Base-by-base conservation (phyloP, 2,113 vertebrate genomes). In the Chascanopsetta lugubris region DNA sequence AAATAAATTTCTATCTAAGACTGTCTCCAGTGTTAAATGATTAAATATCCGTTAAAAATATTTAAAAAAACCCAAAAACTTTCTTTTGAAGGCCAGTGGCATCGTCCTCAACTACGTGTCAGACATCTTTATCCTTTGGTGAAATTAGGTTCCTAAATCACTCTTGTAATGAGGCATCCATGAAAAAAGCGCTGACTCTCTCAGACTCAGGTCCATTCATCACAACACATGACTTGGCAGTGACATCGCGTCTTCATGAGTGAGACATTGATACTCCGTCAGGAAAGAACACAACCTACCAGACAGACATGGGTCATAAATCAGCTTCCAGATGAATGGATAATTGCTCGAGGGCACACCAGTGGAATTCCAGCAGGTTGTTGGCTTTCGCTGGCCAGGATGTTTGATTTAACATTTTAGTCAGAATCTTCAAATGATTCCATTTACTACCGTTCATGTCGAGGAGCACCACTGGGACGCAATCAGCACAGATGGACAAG, bases 381-480 rank as follows among this genome's bases (percentile, higher is more conserved):
- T 3, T 42, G 13, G 45, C 13, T 13, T 27, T 32, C 30, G 25
- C 9, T 17, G n/a, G 12, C 46, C 29, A 15, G 4, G 6, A 65
- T 27, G 18, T 43, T 22, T 38, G 3, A 64, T 48, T 26, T 20
- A 61, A 49, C 15, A 8, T 22, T 18, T 64, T 36, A 40, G 18
- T 54, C 30, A 42, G 45, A 59, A 47, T 13, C 22, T 43, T 8
- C 13, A 57, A 21, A 34, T 64, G 26, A 59, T 75, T 61, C 21
- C 21, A 45, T 68, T 73, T 51, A 60, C 70, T 49, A 54, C 60
- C 40, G 18, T 32, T 12, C 61, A 18, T 43, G 11, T 6, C n/a
- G 38, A 56, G 22, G 20, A 75, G 59, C 53, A 48, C 11, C 26
- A 21, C 4, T 53, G 6, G 42, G n/a, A 81, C 0, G 46, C 63